Percentiles rank a stretch among this genome's conserved stretches.
These are phyloP conservation scores for Fundulus diaphanus DNA, from an alignment of 2,797 vertebrate species.

Conservation along the genomic window DNA sequence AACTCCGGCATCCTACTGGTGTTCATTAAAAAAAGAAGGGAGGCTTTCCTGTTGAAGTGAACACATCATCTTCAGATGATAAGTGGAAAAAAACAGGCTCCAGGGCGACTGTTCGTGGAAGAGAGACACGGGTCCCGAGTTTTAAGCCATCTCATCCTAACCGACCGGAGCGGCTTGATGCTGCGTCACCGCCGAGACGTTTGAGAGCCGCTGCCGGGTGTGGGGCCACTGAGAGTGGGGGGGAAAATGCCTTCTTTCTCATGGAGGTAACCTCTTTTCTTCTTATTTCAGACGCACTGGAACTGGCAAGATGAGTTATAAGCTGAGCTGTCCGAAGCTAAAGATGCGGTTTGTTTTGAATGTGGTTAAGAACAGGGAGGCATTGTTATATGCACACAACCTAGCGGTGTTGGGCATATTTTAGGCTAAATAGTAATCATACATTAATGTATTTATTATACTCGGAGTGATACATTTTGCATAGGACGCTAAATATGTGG, in stretches of 20 bases:
- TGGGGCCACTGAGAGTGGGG: constrained; percentile 48
- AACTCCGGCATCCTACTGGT: constrained; percentile 25
- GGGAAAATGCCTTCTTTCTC: constrained; percentile 76
- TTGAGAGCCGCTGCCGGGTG: constrained; percentile 63
- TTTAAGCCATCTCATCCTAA: not conserved
- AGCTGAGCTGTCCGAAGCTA: not conserved
- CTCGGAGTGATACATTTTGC: not conserved
- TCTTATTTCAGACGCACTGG: constrained; percentile 13
- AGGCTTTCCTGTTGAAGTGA: constrained; percentile 59
- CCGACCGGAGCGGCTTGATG: constrained; percentile 58
- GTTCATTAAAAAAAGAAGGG: constrained; percentile 19
- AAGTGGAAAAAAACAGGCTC: constrained; percentile 54
- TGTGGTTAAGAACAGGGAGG: not conserved
- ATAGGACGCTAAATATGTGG: not conserved
- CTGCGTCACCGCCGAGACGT: constrained; percentile 34
- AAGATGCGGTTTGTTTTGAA: not conserved
- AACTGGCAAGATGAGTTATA: constrained; percentile 5
- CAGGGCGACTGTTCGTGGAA: constrained; percentile 6
- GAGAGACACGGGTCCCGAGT: not conserved
- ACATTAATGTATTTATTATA: not conserved
- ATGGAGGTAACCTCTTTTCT: constrained; percentile 74
- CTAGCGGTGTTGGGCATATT: not conserved
- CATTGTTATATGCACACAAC: not conserved
- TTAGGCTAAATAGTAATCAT: too few species aligned
- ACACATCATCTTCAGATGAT: constrained; percentile 64